These are phyloP conservation scores for Gymnoscopelus microlampas DNA, from an alignment of 2,797 vertebrate genomes.

Conservation along the genomic window DNA sequence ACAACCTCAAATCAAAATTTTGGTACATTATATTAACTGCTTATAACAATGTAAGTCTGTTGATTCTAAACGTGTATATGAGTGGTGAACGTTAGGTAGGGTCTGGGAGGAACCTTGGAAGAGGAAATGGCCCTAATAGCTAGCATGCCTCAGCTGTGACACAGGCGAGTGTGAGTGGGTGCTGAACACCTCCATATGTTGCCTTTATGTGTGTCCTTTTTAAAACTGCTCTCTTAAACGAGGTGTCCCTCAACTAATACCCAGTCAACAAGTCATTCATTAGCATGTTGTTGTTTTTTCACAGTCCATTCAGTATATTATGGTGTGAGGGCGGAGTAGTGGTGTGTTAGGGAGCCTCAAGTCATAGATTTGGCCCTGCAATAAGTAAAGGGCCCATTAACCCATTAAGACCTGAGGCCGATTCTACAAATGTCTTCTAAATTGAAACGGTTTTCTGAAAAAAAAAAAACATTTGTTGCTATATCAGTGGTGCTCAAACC, in stretches of 20 bases:
- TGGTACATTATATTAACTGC: neutral
- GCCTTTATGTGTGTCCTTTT: neutral
- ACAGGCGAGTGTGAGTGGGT: conserved; percentile 4
- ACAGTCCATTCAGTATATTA: conserved; percentile 1
- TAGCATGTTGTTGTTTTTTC: neutral
- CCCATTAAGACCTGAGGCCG: too few relatives aligned
- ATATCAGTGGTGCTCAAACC: too few relatives aligned
- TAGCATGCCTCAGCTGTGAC: conserved; percentile 46
- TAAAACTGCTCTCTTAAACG: conserved; percentile 22
- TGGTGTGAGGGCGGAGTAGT: neutral
- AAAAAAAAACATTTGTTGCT: too few relatives aligned
- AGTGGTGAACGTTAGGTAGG: neutral
- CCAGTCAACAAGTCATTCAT: conserved; percentile 21
- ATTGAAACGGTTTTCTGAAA: too few relatives aligned
- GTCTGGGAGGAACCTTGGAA: conserved; percentile 28
- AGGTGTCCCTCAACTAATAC: conserved; percentile 5
- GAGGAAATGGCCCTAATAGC: conserved; percentile 40
- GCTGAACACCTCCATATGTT: conserved; percentile 45
- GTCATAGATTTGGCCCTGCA: neutral
- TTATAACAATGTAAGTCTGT: neutral
- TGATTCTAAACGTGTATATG: conserved; percentile 5
- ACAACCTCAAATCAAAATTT: too few relatives aligned
- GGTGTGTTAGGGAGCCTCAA: neutral
- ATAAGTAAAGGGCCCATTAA: neutral
- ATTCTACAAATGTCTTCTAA: too few relatives aligned